Conservation (phyloP, 1,140 invertebrate genomes). For the Pseudomyrmex concolor region DNA sequence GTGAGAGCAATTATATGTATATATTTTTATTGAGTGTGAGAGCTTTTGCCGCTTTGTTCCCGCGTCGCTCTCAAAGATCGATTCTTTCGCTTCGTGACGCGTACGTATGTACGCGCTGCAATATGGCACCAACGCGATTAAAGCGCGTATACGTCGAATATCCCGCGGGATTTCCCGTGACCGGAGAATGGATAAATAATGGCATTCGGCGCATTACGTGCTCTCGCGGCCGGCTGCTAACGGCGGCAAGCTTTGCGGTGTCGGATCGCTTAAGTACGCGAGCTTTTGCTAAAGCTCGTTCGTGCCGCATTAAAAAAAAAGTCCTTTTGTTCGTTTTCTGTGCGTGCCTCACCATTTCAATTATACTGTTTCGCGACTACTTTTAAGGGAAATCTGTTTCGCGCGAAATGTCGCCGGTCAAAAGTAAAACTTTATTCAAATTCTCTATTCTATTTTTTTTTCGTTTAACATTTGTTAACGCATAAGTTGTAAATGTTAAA, state of each 20-base stretch:
- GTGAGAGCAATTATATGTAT: constrained; percentile 5
- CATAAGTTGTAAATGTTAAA: not conserved
- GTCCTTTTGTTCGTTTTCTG: constrained; percentile 25
- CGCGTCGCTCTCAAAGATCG: constrained; percentile 54
- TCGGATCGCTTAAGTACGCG: constrained; percentile 25
- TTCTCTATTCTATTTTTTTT: not conserved
- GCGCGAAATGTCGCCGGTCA: not conserved
- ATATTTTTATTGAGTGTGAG: constrained; percentile 6
- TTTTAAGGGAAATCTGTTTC: constrained; percentile 24
- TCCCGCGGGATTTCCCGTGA: constrained; percentile 78
- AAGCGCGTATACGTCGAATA: constrained; percentile 77
- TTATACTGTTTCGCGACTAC: constrained; percentile 8
- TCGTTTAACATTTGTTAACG: not conserved
- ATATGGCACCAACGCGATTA: constrained; percentile 77
- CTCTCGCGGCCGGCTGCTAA: constrained; percentile 44
- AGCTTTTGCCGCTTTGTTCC: constrained; percentile 54
- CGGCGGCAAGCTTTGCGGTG: constrained; percentile 12
- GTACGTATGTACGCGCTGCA: constrained; percentile 28
- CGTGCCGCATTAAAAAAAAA: constrained; percentile 35
- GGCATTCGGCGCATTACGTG: constrained; percentile 67
- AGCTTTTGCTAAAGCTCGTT: constrained; percentile 63
- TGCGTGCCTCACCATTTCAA: constrained; percentile 35
- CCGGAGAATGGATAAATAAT: constrained; percentile 82
- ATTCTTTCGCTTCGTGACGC: constrained; percentile 57
- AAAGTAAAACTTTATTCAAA: not conserved